Base-by-base conservation (phyloP, 2,888 invertebrate genomes). In the Himalopsyche japonica region DNA sequence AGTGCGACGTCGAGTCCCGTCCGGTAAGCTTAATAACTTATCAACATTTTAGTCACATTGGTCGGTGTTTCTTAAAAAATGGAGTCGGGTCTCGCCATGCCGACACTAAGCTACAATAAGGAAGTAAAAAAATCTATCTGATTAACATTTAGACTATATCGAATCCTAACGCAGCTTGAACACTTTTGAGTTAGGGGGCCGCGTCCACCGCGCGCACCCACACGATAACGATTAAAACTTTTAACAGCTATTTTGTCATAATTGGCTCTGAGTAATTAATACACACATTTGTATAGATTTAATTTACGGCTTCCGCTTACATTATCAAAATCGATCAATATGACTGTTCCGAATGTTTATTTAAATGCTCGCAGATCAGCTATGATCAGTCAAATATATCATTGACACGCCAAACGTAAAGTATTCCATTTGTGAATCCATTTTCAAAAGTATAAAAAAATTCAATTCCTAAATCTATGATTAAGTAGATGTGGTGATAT, bases 101-200 rank as follows among this genome's bases (percentile, higher is more conserved):
- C 57, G 24, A 57, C 57, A 3, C 57, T 20, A 5, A 57, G 24
- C 57, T 57, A 57, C 20, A 15, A 57, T 20, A 57, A 57, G 24
- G 37, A 80, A 80, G 79, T 79, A 24, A 79, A 20, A 77, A 37
- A 37, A 77, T 77, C 77, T 77, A 77, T 37, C n/a, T 20, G 57
- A 57, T 57, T 57, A 57, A 57, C 57, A 57, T 57, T 57, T 57
- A 57, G 20, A 57, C 57, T 57, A 57, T 7, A 37, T 34, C 48
- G 48, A 34, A 80, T 15, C 20, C 80, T 80, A 76, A 78, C 32
- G 77, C 80, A 84, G 77, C 82, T 76, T 84, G 84, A 84, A 84
- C 84, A 84, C 84, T 82, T 84, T 82, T 47, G 47, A 84, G 82
- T 79, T 48, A 80, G 47, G 32, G 84, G 27, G 80, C 32, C 81